Evolutionary conservation across 64 coral and sea anemone genomes (phyloP), one percentile per base, ranked within the genome.

Genomic region (Montipora capricornis): DNA sequence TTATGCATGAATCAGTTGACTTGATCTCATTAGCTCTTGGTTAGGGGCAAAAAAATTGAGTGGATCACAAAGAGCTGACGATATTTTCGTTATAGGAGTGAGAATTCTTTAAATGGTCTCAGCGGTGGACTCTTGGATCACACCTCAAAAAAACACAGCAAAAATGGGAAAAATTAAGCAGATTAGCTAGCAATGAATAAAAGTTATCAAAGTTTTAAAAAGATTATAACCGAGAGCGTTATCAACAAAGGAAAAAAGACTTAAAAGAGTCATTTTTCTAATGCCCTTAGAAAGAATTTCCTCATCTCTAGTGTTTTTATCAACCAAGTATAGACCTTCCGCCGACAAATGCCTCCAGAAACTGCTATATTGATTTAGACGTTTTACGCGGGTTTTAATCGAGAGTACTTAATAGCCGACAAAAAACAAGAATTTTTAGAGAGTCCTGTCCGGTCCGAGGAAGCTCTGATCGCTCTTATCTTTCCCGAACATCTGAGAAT

Each of bases 121-220:
- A 78, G 44, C 47, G 16, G 46, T 16, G 13, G 45, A 48, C 4
- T 78, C 46, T 49, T 78, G 1, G 17, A 45, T 61, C 80, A 62
- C 80, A 82, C 52, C 80, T 62, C 3, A 53, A 29, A 14, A 5
- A 82, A 61, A 52, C 52, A 62, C 20, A 22, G 53, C 17, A 69
- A 16, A 68, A 84, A 45, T 1, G 45, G 6, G 2, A 44, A 13
- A 68, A 68, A 47, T 10, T 84, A 84, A 84, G 82, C 10, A 19
- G 82, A 84, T 84, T 84, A 84, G 16, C 29, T 48, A 84, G 82
- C 62, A 84, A 48, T 84, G 82, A n/a, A 84, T 78, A 82, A 84
- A 84, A 68, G 62, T 69, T 84, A 84, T 84, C 60, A 48, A 66
- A 48, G 60, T 16, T 70, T 84, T 84, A 84, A 68, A 70, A 84